Evolutionary conservation across 92 coral and sea anemone species (phyloP).

Genomic region (Micromussa lordhowensis): DNA sequence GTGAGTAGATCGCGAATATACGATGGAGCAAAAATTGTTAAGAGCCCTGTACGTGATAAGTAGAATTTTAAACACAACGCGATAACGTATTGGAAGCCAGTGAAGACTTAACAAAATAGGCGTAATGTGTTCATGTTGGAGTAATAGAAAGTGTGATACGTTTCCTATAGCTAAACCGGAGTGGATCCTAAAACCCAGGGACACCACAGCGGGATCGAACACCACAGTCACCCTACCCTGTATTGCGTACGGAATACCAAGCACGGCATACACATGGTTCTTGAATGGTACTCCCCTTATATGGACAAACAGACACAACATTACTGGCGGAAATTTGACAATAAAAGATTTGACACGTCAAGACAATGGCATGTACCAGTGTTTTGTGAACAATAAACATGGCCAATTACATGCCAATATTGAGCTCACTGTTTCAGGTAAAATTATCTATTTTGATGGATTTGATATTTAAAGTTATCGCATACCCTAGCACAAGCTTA

Average conservation of each 20-base stretch:
- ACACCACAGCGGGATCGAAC: constrained; percentile 77
- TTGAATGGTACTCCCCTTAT: constrained; percentile 71
- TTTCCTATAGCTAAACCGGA: constrained; percentile 80
- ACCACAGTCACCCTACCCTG: constrained; percentile 76
- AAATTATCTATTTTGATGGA: not conserved
- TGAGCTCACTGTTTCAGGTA: constrained; percentile 83
- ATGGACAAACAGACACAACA: constrained; percentile 54
- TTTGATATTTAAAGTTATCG: no score
- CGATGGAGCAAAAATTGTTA: no score
- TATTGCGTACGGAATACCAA: constrained; percentile 81
- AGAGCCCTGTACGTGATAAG: no score
- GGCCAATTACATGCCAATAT: constrained; percentile 78
- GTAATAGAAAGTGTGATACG: no score
- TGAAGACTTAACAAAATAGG: no score
- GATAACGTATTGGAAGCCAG: no score
- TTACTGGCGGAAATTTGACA: constrained; percentile 76
- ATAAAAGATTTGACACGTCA: constrained; percentile 46
- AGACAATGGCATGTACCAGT: constrained; percentile 94
- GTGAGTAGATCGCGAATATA: no score
- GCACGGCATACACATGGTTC: constrained; percentile 78
- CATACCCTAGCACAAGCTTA: no score
- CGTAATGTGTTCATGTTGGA: no score
- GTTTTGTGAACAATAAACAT: constrained; percentile 79
- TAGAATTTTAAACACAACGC: no score
- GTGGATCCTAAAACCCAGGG: constrained; percentile 81